Evolutionary conservation across 2,888 invertebrate species (phyloP).

Genomic region (Tanytarsus gracilentus): DNA sequence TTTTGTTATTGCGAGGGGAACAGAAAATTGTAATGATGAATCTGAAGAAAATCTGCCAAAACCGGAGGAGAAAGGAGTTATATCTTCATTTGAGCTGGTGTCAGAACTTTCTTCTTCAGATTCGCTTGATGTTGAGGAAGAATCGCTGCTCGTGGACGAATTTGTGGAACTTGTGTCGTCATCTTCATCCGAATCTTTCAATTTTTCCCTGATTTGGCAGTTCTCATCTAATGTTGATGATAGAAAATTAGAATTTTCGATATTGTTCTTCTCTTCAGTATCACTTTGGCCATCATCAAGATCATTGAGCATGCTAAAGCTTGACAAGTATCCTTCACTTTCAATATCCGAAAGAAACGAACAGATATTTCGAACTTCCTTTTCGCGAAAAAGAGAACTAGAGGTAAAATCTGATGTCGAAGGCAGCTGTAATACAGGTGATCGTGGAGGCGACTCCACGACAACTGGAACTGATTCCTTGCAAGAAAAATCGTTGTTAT

Average conservation of each 20-base stretch:
- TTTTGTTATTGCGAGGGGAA: neutral
- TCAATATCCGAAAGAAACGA: constrained; percentile 18
- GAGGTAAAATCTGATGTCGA: constrained; percentile 6
- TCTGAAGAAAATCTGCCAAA: constrained; percentile 16
- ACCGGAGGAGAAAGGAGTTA: neutral
- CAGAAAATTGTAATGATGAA: neutral
- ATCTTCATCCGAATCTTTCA: neutral
- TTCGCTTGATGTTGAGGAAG: neutral
- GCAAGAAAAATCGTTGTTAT: too few species aligned
- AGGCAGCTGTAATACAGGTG: neutral
- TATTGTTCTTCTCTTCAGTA: neutral
- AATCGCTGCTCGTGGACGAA: neutral
- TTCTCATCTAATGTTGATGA: too few species aligned
- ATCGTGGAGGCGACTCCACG: too few species aligned
- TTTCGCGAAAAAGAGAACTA: too few species aligned
- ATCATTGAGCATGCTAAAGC: neutral
- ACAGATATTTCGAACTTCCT: constrained; percentile 12
- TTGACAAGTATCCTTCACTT: constrained; percentile 15
- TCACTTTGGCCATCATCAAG: neutral
- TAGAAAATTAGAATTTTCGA: neutral
- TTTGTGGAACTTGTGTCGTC: constrained; percentile 2
- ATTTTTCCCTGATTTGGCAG: neutral
- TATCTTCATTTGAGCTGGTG: neutral
- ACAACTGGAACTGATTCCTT: too few species aligned
- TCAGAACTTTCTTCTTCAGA: neutral